Evolutionary conservation across 2,888 invertebrate genomes (phyloP).

Genomic region (Ophion ellenae): DNA sequence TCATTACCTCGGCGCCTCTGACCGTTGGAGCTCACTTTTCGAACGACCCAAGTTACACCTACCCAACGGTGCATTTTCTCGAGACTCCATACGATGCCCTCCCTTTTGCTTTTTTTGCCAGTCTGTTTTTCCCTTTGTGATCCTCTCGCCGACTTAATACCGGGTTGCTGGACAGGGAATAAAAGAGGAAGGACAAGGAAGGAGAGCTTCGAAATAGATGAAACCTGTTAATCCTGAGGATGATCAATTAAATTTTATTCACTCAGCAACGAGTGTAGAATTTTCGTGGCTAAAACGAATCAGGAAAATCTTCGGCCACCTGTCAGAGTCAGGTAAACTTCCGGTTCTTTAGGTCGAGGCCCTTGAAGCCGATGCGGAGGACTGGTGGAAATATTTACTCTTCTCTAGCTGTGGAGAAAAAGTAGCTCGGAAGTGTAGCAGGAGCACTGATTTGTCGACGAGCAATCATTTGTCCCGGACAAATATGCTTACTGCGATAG

Average conservation of each 20-base stretch:
- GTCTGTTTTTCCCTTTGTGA: constrained; percentile 48
- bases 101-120: constrained; percentile 8
- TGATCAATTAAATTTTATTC: constrained; percentile 42
- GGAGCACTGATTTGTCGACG: not conserved
- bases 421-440: not conserved
- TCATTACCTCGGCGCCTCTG: constrained; percentile 61
- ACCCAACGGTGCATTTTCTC: constrained; percentile 53
- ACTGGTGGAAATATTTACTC: not conserved
- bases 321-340: constrained; percentile 6
- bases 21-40: constrained; percentile 32
- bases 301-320: constrained; percentile 14
- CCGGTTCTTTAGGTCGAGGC: not conserved
- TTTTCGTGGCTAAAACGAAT: not conserved
- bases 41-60: constrained; percentile 46
- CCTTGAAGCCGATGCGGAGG: not conserved
- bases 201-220: not conserved
- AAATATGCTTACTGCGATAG: not conserved
- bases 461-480: not conserved
- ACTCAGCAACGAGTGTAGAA: constrained; percentile 7
- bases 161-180: constrained; percentile 3
- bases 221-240: constrained; percentile 26
- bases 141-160: constrained; percentile 42
- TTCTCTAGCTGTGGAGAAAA: not conserved
- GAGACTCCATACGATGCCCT: not conserved
- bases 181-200: not conserved